phyloP scores from a whole-genome alignment of 2,888 invertebrate species.

The Leptopilina myrica region DNA sequence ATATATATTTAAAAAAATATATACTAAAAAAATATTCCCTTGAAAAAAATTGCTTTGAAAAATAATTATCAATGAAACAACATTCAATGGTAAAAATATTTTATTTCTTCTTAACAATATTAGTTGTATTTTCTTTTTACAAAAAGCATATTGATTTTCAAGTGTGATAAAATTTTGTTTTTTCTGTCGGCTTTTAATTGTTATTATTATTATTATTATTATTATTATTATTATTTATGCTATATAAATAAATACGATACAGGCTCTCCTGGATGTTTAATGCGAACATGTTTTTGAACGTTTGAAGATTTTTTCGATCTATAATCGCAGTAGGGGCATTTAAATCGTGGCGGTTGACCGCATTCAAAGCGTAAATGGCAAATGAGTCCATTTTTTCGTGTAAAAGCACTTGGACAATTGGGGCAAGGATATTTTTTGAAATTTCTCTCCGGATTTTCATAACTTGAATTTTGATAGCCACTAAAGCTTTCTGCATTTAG shows the following conservation, averaged over 20 bases:
- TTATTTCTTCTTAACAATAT: too few relatives aligned
- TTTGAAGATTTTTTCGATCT: constrained; percentile 66
- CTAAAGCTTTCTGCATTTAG: constrained; percentile 15
- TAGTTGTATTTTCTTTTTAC: too few relatives aligned
- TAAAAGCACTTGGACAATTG: constrained; percentile 60
- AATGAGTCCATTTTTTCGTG: constrained; percentile 54
- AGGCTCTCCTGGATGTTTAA: constrained; percentile 57
- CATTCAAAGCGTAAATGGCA: constrained; percentile 71
- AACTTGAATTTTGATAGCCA: not conserved
- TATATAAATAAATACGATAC: not conserved
- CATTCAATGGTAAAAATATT: too few relatives aligned
- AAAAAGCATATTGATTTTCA: too few relatives aligned
- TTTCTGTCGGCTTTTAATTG: too few relatives aligned
- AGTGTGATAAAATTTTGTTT: not conserved
- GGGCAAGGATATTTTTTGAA: constrained; percentile 49
- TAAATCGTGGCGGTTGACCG: constrained; percentile 70
- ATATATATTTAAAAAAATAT: too few relatives aligned
- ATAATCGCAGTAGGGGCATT: constrained; percentile 68
- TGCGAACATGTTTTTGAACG: constrained; percentile 63
- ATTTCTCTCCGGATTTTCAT: not conserved
- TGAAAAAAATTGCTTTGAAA: too few relatives aligned
- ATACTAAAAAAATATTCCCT: too few relatives aligned
- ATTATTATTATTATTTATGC: not conserved
- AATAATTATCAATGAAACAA: too few relatives aligned
- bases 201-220: too few relatives aligned